Evolutionary conservation across 2,797 vertebrate species (phyloP).

Genomic region (Malurus splendens): DNA sequence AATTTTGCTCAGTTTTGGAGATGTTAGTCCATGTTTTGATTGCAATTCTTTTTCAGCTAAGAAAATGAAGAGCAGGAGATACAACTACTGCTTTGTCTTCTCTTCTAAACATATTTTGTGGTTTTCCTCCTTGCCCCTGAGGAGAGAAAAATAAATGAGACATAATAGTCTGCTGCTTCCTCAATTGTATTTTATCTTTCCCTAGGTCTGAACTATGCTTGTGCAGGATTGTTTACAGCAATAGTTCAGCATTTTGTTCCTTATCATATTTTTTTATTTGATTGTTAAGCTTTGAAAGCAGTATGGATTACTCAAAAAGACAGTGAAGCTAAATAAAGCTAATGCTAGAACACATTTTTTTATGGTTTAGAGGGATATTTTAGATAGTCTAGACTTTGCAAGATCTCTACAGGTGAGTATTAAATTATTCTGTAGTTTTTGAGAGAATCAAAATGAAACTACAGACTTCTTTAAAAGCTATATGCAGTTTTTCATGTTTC

Average conservation of each 20-base stretch:
- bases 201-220: neutral
- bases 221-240: neutral
- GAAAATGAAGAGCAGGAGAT: neutral
- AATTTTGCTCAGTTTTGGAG: neutral
- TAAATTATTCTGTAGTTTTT: neutral
- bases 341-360: neutral
- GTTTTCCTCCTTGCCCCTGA: neutral
- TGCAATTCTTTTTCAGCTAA: neutral
- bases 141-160: neutral
- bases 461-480: neutral
- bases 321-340: neutral
- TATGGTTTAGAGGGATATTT: neutral
- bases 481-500: neutral
- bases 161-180: neutral
- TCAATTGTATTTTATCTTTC: neutral
- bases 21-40: neutral
- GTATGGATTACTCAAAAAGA: neutral
- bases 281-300: neutral
- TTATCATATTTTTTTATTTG: neutral
- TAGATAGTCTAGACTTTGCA: neutral
- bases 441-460: neutral
- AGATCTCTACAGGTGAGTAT: neutral
- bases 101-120: neutral
- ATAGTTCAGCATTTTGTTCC: neutral
- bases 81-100: neutral